These are phyloP conservation scores for Actenoides lindsayi DNA, from an alignment of 2,113 vertebrate genomes.

Conservation along the genomic window DNA sequence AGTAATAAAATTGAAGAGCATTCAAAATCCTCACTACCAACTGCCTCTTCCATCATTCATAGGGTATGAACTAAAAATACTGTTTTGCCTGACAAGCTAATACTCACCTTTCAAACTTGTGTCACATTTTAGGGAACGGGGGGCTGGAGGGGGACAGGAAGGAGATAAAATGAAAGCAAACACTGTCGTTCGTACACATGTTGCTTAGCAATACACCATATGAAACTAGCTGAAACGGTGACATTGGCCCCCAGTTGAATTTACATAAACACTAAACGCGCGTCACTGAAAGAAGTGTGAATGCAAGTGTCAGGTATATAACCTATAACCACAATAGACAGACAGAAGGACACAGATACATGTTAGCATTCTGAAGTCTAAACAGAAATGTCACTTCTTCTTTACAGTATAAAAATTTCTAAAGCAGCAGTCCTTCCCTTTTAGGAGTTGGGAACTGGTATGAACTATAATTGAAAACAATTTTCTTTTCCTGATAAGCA, in stretches of 20 bases:
- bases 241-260: not conserved
- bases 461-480: not conserved
- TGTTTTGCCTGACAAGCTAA: conserved; percentile 48
- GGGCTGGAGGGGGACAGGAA: not conserved
- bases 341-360: not conserved
- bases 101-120: conserved; percentile 37
- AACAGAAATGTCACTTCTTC: not conserved
- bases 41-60: not conserved
- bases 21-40: not conserved
- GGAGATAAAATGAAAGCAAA: conserved; percentile 14
- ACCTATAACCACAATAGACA: not conserved
- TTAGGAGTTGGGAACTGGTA: not conserved
- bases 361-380: not conserved
- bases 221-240: not conserved
- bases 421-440: not conserved
- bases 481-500: not conserved
- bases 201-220: conserved; percentile 51
- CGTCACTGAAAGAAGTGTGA: not conserved
- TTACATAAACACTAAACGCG: not conserved
- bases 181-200: not conserved
- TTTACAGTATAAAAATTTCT: not conserved
- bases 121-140: not conserved
- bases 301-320: not conserved
- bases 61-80: conserved; percentile 32
- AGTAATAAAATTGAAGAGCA: not conserved